Conservation (phyloP, 2,797 vertebrate genomes). For the Pantherophis vulpinus region DNA sequence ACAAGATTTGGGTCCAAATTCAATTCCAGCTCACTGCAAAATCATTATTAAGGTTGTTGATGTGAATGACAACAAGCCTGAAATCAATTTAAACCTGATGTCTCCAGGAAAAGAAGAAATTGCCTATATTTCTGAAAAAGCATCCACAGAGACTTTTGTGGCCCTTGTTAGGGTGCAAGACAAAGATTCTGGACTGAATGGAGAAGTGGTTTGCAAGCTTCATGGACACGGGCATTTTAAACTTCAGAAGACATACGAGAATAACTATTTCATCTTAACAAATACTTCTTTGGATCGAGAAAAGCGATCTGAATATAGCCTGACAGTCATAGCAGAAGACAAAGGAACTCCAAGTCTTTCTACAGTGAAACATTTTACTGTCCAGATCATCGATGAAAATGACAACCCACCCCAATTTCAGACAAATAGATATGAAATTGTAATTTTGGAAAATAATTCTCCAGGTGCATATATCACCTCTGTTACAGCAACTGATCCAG, state of each 20-base stretch:
- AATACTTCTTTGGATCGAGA: conserved; percentile 92
- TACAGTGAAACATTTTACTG: conserved; percentile 93
- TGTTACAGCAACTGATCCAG: conserved; percentile 89
- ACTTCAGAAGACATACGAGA: conserved; percentile 93
- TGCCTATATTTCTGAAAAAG: conserved; percentile 90
- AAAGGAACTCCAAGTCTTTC: conserved; percentile 89
- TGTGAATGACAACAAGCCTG: conserved; percentile 96
- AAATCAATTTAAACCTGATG: conserved; percentile 95
- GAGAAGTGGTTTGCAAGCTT: conserved; percentile 87
- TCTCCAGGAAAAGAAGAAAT: conserved; percentile 90
- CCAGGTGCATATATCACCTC: conserved; percentile 91
- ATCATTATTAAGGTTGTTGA: conserved; percentile 94
- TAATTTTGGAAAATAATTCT: conserved; percentile 94
- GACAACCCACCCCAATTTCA: conserved; percentile 95
- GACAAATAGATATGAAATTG: conserved; percentile 90
- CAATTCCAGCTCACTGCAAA: conserved; percentile 95
- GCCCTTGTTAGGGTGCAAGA: conserved; percentile 92
- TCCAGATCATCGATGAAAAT: conserved; percentile 93
- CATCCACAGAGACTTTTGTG: conserved; percentile 89
- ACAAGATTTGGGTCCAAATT: conserved; percentile 94
- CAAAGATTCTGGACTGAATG: conserved; percentile 87
- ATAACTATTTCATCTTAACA: conserved; percentile 96
- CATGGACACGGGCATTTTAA: conserved; percentile 95
- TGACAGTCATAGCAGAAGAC: conserved; percentile 95
- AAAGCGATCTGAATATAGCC: conserved; percentile 92